phyloP scores from a whole-genome alignment of 2,113 vertebrate species.

The Sporophila hypoxantha region DNA sequence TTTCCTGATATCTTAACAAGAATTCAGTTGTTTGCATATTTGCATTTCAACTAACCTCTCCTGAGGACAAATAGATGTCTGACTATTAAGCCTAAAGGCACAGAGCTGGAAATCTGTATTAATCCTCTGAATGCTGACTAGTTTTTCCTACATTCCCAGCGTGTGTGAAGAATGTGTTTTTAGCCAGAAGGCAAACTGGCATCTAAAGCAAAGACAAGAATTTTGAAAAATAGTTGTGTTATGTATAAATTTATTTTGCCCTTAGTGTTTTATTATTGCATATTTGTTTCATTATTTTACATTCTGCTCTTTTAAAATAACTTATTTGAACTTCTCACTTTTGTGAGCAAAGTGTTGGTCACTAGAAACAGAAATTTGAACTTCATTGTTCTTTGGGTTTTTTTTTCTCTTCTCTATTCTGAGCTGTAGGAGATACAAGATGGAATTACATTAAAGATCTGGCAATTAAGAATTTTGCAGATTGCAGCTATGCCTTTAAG shows the following conservation, averaged over 20 bases:
- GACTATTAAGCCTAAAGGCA: conserved; percentile 65
- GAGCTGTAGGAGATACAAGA: not conserved
- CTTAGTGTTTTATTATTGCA: conserved; percentile 66
- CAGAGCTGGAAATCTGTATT: conserved; percentile 70
- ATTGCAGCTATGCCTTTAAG: not conserved
- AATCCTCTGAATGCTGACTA: conserved; percentile 79
- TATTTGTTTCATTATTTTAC: conserved; percentile 66
- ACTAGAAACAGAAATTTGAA: conserved; percentile 20
- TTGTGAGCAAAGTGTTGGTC: conserved; percentile 14
- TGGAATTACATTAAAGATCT: not conserved
- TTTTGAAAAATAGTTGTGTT: conserved; percentile 79
- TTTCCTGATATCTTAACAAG: conserved; percentile 65
- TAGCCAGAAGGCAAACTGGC: conserved; percentile 77
- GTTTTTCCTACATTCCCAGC: conserved; percentile 74
- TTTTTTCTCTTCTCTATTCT: not conserved
- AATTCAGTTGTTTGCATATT: conserved; percentile 71
- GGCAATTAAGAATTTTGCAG: not conserved
- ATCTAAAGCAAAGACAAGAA: conserved; percentile 72
- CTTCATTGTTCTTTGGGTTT: not conserved
- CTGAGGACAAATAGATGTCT: conserved; percentile 77
- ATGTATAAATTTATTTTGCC: conserved; percentile 79
- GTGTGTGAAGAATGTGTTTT: conserved; percentile 79
- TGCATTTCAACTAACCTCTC: conserved; percentile 78
- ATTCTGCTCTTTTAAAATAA: conserved; percentile 56
- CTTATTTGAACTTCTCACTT: conserved; percentile 39